A percentile compares a stretch with the other conserved stretches of the same genome.
phyloP scores from a whole-genome alignment of 2,113 vertebrate genomes.

The Hemiscyllium ocellatum region DNA sequence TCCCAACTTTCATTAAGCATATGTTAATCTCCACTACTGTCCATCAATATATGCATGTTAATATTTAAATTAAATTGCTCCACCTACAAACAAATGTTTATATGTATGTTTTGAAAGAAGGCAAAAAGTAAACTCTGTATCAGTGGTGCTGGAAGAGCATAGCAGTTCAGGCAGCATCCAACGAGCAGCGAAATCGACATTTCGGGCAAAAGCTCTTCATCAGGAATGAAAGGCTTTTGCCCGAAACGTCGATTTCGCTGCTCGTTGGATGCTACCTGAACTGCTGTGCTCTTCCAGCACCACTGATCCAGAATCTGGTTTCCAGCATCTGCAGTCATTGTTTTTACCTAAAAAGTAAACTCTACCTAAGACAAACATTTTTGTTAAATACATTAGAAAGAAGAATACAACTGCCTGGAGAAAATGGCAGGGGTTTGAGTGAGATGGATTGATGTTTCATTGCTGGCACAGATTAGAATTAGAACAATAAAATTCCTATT shows the following conservation, averaged over 20 bases:
- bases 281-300: too few species aligned
- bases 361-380: neutral
- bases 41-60: neutral
- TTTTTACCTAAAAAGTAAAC: neutral
- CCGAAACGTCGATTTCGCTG: too few species aligned
- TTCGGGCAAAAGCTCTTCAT: too few species aligned
- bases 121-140: neutral
- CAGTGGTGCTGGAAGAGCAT: too few species aligned
- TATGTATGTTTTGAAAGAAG: neutral
- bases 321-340: too few species aligned
- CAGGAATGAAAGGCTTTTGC: too few species aligned
- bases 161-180: too few species aligned
- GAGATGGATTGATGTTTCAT: neutral
- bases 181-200: too few species aligned
- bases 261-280: too few species aligned
- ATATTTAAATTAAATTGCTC: neutral
- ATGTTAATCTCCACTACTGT: neutral
- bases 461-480: neutral
- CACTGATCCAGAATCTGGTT: too few species aligned
- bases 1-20: neutral
- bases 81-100: neutral
- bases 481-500: neutral
- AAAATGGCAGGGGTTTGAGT: neutral
- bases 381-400: neutral
- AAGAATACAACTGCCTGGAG: neutral